phyloP scores from a whole-genome alignment of 2,888 invertebrate genomes.

The Chrysolina haemoptera region DNA sequence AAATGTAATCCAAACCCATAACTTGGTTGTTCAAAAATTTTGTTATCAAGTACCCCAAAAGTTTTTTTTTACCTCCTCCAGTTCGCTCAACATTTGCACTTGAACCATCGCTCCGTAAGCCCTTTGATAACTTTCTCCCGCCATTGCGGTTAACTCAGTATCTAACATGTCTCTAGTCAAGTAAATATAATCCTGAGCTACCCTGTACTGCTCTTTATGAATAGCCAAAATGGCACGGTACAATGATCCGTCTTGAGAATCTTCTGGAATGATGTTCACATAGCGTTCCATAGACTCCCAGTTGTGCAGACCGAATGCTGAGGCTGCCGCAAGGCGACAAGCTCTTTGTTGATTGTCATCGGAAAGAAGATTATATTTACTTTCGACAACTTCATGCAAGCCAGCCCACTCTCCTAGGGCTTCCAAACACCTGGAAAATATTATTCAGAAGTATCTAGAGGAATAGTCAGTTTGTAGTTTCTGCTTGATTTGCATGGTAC shows the following conservation, averaged over 20 bases:
- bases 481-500: too few relatives aligned
- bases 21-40: too few relatives aligned
- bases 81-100: constrained; percentile 96
- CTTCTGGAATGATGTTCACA: constrained; percentile 89
- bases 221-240: constrained; percentile 94
- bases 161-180: constrained; percentile 94
- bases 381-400: constrained; percentile 85
- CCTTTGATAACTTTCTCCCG: constrained; percentile 94
- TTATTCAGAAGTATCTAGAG: neutral
- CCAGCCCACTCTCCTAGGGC: constrained; percentile 97
- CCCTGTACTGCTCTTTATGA: constrained; percentile 80
- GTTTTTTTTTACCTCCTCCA: constrained; percentile 82
- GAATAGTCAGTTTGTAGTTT: too few relatives aligned
- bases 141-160: constrained; percentile 96
- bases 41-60: neutral
- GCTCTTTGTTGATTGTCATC: constrained; percentile 78
- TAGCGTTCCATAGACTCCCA: constrained; percentile 95
- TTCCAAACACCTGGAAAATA: constrained; percentile 80
- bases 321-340: constrained; percentile 92
- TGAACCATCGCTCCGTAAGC: constrained; percentile 97
- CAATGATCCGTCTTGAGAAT: constrained; percentile 96
- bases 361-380: constrained; percentile 78
- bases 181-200: constrained; percentile 82
- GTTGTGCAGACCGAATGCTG: constrained; percentile 96
- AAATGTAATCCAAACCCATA: too few relatives aligned